These are phyloP conservation scores for Prolemur simus DNA, from an alignment of 2,113 vertebrate species.

Conservation along the genomic window DNA sequence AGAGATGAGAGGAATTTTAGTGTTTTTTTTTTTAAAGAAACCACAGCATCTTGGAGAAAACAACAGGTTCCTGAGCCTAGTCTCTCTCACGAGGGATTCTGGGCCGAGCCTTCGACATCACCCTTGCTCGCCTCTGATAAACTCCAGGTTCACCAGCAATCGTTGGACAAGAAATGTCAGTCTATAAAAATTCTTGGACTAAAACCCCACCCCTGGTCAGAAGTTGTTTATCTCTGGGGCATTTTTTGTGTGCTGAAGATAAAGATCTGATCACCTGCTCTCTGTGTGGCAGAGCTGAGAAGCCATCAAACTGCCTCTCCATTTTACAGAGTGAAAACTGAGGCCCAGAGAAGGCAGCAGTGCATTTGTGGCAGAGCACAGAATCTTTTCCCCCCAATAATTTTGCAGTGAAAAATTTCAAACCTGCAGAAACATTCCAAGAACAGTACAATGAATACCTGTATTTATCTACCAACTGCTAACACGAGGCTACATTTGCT, in stretches of 20 bases:
- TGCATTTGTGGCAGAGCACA: rapidly evolving
- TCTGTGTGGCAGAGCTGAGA: rapidly evolving
- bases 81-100: rapidly evolving
- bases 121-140: neutral
- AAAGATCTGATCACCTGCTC: neutral
- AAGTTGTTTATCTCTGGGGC: neutral
- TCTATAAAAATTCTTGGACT: neutral
- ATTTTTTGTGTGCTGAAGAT: neutral
- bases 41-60: neutral
- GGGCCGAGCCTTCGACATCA: neutral
- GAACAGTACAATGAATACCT: rapidly evolving
- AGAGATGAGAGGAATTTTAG: neutral
- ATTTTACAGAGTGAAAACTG: neutral
- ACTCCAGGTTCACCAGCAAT: neutral
- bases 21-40: neutral
- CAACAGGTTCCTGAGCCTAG: rapidly evolving
- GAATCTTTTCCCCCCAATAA: neutral
- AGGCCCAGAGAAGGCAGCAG: neutral
- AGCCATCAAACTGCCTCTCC: neutral
- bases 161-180: neutral
- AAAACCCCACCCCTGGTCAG: neutral
- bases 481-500: rapidly evolving
- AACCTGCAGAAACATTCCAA: neutral
- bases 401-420: neutral
- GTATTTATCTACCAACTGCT: neutral